Evolutionary conservation across 2,888 invertebrate genomes (phyloP).

Genomic region (Neoascia interrupta): DNA sequence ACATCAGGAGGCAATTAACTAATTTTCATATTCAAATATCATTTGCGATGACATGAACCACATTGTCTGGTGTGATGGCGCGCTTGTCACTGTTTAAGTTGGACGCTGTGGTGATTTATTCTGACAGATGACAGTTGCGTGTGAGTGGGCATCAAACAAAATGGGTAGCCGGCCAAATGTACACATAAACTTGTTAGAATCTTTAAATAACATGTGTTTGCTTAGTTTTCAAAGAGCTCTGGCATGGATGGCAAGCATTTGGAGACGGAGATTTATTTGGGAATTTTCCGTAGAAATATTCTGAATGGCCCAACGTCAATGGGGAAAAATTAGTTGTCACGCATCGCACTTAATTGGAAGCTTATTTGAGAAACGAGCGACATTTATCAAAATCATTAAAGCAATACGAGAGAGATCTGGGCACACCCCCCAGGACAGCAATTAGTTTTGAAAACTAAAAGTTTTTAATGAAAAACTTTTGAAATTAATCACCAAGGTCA

Average conservation of each 20-base stretch:
- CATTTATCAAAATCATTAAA: neutral
- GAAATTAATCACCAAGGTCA: slow-evolving; percentile 22
- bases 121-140: slow-evolving; percentile 64
- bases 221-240: slow-evolving; percentile 9
- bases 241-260: too few species aligned
- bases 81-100: neutral
- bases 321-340: slow-evolving; percentile 24
- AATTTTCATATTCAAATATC: slow-evolving; percentile 64
- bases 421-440: neutral
- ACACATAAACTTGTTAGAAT: slow-evolving; percentile 43
- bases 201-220: slow-evolving; percentile 29
- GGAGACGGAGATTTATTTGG: slow-evolving; percentile 18
- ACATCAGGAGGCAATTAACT: slow-evolving; percentile 63
- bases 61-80: slow-evolving; percentile 31
- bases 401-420: too few species aligned
- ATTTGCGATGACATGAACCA: slow-evolving; percentile 53
- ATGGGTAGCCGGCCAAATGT: slow-evolving; percentile 37
- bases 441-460: neutral
- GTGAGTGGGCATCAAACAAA: slow-evolving; percentile 28
- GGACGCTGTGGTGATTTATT: slow-evolving; percentile 49
- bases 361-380: too few species aligned
- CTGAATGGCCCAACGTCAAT: too few species aligned
- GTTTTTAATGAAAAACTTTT: slow-evolving; percentile 8
- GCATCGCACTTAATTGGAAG: slow-evolving; percentile 1
- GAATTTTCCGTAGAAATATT: neutral